Evolutionary conservation across 2,888 invertebrate genomes (phyloP).

Genomic region (Andrena bicolor): DNA sequence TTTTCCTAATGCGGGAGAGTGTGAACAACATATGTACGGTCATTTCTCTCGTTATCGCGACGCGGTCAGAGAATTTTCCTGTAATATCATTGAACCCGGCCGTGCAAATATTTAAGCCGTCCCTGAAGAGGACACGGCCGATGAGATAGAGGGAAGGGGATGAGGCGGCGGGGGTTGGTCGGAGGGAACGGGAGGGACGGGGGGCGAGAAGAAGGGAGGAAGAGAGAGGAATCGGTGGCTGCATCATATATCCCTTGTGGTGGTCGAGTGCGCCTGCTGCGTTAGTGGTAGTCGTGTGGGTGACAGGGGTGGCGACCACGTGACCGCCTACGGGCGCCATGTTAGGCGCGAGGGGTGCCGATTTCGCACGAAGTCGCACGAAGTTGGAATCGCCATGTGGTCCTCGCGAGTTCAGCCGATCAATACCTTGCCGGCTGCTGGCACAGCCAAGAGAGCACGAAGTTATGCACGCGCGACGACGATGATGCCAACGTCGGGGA

Average conservation of each 20-base stretch:
- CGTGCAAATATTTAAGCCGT: conserved; percentile 72
- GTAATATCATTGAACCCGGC: conserved; percentile 66
- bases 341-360: conserved; percentile 75
- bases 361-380: conserved; percentile 79
- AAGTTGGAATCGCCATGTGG: conserved; percentile 81
- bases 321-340: conserved; percentile 78
- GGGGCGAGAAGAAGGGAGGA: conserved; percentile 42
- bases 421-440: conserved; percentile 79
- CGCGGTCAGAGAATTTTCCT: conserved; percentile 55
- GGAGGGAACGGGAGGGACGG: conserved; percentile 13
- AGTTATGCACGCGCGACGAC: conserved; percentile 79
- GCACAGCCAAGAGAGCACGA: conserved; percentile 80
- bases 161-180: not conserved
- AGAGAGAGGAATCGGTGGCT: conserved; percentile 70
- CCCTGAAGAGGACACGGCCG: conserved; percentile 46
- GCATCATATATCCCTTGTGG: conserved; percentile 75
- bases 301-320: conserved; percentile 67
- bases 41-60: conserved; percentile 69
- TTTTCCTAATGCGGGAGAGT: conserved; percentile 24
- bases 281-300: conserved; percentile 61
- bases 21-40: conserved; percentile 27
- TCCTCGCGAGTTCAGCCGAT: conserved; percentile 80
- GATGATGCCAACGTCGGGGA: conserved; percentile 49
- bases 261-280: conserved; percentile 69
- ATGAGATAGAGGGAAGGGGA: conserved; percentile 12